Base-by-base conservation (phyloP, 2,797 vertebrate genomes). In the Sebastiscus tertius region DNA sequence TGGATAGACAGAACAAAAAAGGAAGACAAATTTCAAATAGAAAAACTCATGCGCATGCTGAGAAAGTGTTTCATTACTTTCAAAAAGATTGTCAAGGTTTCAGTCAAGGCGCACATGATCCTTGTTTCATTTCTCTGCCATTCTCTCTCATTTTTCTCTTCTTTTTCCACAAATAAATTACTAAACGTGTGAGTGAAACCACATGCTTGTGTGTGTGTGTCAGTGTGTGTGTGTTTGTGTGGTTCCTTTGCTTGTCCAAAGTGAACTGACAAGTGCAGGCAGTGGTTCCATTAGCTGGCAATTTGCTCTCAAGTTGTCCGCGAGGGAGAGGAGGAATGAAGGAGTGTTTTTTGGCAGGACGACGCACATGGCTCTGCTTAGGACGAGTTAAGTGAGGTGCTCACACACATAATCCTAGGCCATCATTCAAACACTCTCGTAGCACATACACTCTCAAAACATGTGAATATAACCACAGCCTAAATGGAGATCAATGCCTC, bases 301-400 rank as follows among this genome's bases (percentile, higher is more conserved):
- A 96, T 97, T 96, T 96, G 96, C 96, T 97, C 94, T 94, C 94
- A 88, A 93, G 87, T 94, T 91, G 94, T 94, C 93, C 77, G 4
- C 75, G 71, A 66, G 75, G 92, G 92, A 95, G 92, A 86, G 77
- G 31, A 83, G 34, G 89, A 93, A 93, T 90, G 95, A 93, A 88
- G 92, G 94, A 78, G 93, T 91, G 80, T 26, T 93, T 87, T 85
- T 88, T 91, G 90, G 93, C 96, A 95, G 88, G 84, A 79, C 83
- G 87, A 89, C 87, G 87, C 97, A 97, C 91, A 90, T 97, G 96
- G 96, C 92, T 96, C 93, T 85, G 92, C 95, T 97, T 96, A 96
- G 56, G 67, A 91, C 84, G 29, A 90, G 81, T 83, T 86, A 90
- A 85, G 86, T 71, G 79, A 86, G 80, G 76, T 61, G 78, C 76